Evolutionary conservation across 2,797 vertebrate genomes (phyloP).

Genomic region (Amphiprion clarkii): DNA sequence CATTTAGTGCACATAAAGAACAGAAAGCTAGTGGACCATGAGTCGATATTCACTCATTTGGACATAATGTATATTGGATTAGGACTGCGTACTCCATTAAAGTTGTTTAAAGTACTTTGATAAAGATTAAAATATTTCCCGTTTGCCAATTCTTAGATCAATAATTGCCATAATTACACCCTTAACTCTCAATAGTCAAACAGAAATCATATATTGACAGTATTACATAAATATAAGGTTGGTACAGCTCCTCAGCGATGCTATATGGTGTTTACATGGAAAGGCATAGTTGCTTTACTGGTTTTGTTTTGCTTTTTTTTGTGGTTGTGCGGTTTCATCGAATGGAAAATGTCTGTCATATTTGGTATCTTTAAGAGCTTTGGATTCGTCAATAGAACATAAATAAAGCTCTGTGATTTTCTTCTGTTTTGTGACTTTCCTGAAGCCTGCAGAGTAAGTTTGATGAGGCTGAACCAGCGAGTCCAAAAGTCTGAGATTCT

Average conservation of each 20-base stretch:
- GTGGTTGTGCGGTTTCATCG: neutral
- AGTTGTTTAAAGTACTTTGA: neutral
- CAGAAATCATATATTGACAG: neutral
- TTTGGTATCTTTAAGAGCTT: neutral
- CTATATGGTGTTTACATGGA: neutral
- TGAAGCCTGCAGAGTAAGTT: neutral
- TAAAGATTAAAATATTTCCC: neutral
- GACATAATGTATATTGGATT: too few relatives aligned
- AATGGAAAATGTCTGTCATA: neutral
- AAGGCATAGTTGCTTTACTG: neutral
- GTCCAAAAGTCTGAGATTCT: neutral
- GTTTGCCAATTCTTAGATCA: neutral
- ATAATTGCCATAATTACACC: neutral
- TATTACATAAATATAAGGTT: neutral
- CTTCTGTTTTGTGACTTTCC: neutral
- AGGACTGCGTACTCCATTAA: too few relatives aligned
- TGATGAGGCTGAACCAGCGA: neutral
- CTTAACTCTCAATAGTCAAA: neutral
- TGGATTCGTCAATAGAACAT: neutral
- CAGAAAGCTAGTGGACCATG: too few relatives aligned
- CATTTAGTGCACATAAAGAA: too few relatives aligned
- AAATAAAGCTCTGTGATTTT: conserved; percentile 1
- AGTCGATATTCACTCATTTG: too few relatives aligned
- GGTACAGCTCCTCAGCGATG: neutral
- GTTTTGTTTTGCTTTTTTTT: too few relatives aligned